Percentiles rank a stretch among this genome's conserved stretches.
Evolutionary conservation across 2,888 invertebrate species (phyloP).

Genomic region (Keiferia lycopersicella): DNA sequence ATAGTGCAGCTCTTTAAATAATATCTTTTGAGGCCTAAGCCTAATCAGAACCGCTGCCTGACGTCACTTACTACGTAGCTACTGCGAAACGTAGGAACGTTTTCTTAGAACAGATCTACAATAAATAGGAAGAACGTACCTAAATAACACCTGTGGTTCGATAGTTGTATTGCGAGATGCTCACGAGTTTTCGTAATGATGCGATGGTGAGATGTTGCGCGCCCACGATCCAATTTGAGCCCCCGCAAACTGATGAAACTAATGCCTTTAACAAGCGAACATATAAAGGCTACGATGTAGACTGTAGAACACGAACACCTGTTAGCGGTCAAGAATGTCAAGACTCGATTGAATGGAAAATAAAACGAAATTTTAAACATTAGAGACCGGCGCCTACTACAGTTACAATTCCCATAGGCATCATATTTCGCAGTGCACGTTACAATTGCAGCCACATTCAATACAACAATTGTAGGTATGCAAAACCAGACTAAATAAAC

Average conservation of each 20-base stretch:
- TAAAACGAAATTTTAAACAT: not conserved
- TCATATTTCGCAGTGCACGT: conserved; percentile 14
- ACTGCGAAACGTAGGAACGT: conserved; percentile 12
- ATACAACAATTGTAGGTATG: conserved; percentile 17
- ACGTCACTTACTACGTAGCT: conserved; percentile 34
- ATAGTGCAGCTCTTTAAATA: conserved; percentile 53
- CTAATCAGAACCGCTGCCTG: not conserved
- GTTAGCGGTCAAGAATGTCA: conserved; percentile 3
- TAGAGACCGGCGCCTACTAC: not conserved
- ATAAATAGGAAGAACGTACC: conserved; percentile 20
- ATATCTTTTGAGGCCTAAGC: conserved; percentile 39
- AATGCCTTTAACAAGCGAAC: not conserved
- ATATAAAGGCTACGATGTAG: not conserved
- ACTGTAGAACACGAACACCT: conserved; percentile 1
- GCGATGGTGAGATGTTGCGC: conserved; percentile 8
- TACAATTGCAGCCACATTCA: conserved; percentile 7
- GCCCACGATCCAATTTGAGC: conserved; percentile 13
- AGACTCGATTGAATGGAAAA: not conserved
- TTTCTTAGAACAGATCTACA: conserved; percentile 13
- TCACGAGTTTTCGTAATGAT: conserved; percentile 21
- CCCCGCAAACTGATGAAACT: not conserved
- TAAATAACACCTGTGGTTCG: conserved; percentile 25
- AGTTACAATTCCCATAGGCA: conserved; percentile 7
- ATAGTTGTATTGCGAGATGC: conserved; percentile 17
- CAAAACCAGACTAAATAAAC: conserved; percentile 33